Evolutionary conservation across 2,888 invertebrate species (phyloP), one percentile per base, ranked within the genome.

Genomic region (Diaphora mendica): DNA sequence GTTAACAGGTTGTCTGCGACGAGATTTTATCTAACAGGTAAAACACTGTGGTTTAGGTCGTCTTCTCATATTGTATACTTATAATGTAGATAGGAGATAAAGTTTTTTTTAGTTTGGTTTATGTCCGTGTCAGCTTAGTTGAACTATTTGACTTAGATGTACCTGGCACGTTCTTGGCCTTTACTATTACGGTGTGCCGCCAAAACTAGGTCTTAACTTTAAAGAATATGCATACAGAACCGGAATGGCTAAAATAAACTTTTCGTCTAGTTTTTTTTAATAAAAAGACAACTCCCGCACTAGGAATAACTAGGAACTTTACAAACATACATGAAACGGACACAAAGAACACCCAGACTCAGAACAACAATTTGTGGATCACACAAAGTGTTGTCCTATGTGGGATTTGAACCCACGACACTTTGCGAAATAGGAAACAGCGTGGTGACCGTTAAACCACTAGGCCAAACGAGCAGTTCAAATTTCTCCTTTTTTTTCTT

Each of bases 1-100:
- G 87, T 77, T 79, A 82, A 76, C 79, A 82, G 76, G 80, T 81
- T 79, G 70, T 71, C 69, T 71, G 76, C 64, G 72, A 59, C 55
- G 26, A 82, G 87, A 87, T 88, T 77, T 70, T 82, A 87, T 86
- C 86, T 76, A 85, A 79, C 80, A 84, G 82, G 85, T 79, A 81
- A 84, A 85, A 76, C 69, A 69, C 69, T 51, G 75, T 71, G 70
- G 70, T 64, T 82, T 72, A 74, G 75, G 79, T 72, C 65, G 9
- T 71, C 68, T 79, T 77, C 15, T 71, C 59, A 76, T 26, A 71
- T 76, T 72, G 39, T 64, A 74, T 59, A 69, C 33, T 75, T 71
- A 71, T 77, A 75, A 75, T 74, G 79, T 48, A 81, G 79, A 79
- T 83, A 70, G 55, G 20, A 81, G 59, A 71, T 72, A 30, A 71